Evolutionary conservation across 2,797 vertebrate genomes (phyloP), one percentile per base, ranked within the genome.

Genomic region (Arrhamphus sclerolepis): DNA sequence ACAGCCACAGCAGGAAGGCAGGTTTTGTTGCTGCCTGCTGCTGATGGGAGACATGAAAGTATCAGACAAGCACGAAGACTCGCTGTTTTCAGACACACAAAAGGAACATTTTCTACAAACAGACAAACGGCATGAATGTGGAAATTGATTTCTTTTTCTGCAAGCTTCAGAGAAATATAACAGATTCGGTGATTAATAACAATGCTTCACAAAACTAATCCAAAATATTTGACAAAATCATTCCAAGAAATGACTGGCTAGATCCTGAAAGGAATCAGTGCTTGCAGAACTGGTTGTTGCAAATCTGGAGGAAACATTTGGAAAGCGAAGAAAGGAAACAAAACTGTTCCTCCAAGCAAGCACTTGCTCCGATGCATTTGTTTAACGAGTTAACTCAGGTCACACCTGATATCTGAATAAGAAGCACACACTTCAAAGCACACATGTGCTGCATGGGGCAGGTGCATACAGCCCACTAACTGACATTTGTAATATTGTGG

Each of bases 401-500:
- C 58, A 48, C 42, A 66, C 72, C 19, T 39, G 54, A 53, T 61
- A 47, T 54, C 19, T 56, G 57, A 73, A 60, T 78, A 49, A 44
- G 46, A 16, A 10, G 29, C 29, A 44, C 54, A 28, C n/a, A 77
- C 47, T 54, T 53, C 41, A 66, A 54, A 68, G 60, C 44, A 50
- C 62, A 52, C 21, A 22, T 46, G 1, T 24, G 59, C 46, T 51
- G 64, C 56, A 38, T 17, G 56, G 61, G 54, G 70, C 74, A 83
- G 74, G 76, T 79, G 69, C 56, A 61, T 43, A 54, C 6, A 34
- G 56, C 48, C 54, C 16, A 28, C 47, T 49, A 61, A 63, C 62
- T 71, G 69, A 63, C 55, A 69, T 82, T 76, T 78, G 41, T 64
- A 58, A 71, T 57, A 57, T 14, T 65, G 42, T 53, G 48, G 28